Conservation (phyloP, 53 echinoderm and acorn worm species). For the Glandiceps talaboti region DNA sequence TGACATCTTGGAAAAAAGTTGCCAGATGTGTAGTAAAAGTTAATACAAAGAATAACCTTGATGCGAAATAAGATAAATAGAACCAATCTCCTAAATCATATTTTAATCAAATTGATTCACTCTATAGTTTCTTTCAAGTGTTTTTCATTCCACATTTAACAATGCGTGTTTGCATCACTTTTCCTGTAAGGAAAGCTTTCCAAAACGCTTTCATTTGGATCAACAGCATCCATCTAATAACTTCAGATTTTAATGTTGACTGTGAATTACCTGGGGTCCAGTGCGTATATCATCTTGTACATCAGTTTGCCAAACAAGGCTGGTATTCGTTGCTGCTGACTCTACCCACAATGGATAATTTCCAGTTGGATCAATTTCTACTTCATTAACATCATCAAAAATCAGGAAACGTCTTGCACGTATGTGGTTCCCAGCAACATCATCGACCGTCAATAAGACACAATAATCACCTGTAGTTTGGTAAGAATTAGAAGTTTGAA, state of each 20-base stretch:
- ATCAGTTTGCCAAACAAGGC: not conserved
- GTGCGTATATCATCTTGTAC: not conserved
- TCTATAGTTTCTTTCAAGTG: not conserved
- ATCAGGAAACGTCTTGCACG: not conserved
- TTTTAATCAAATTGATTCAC: no score
- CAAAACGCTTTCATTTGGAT: not conserved
- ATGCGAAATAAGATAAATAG: no score
- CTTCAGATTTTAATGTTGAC: not conserved
- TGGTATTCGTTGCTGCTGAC: not conserved
- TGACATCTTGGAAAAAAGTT: no score
- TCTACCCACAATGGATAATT: not conserved
- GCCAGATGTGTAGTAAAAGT: no score
- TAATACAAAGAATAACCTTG: no score
- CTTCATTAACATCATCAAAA: not conserved
- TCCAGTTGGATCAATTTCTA: not conserved
- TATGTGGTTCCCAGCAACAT: not conserved
- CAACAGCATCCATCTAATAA: not conserved
- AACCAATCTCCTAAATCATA: no score
- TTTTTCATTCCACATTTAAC: not conserved
- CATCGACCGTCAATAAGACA: not conserved
- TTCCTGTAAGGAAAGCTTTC: no score
- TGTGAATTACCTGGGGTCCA: not conserved
- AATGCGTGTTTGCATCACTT: not conserved
- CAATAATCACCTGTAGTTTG: not conserved
- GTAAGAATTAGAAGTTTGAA: no score